Base-by-base conservation (phyloP, 2,113 vertebrate species). In the Festucalex cinctus region DNA sequence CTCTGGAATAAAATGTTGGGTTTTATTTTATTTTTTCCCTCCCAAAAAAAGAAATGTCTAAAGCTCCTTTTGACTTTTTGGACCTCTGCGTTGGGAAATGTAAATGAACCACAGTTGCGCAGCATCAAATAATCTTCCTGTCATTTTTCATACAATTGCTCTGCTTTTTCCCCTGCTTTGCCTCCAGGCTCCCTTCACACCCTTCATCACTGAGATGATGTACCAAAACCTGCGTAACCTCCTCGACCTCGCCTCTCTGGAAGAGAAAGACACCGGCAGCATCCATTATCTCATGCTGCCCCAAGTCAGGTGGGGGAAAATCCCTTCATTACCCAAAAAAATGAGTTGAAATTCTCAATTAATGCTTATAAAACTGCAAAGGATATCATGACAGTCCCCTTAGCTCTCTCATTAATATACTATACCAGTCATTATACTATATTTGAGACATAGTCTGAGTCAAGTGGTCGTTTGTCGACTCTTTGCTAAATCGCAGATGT, bases 211-310 rank as follows among this genome's bases (percentile, higher is more conserved):
- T 3, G 97, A 98, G 85, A 85, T 98, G 91, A 98, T 99, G 94
- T 98, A 97, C 87, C 97, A 98, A 91, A 99, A 98, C 79, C 91
- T 99, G 77, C 91, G 92, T 82, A 90, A 92, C 14, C 91, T 98
- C 83, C 92, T 98, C 12, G 94, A 98, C 82, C 94, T 95, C 0
- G 71, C 84, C 16, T 95, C 94, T 0, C 70, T 95, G 62, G 94
- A 93, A 71, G 95, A 98, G 44, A 98, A 96, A 85, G 95, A 96
- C 68, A 74, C 83, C 6, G 77, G 92, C 66, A 98, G 97, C 87
- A 98, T 99, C 80, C 97, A 99, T 88, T 98, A 98, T 91, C 95
- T 99, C 86, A 96, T 98, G 96, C 87, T 99, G 74, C 97, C 97
- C 24, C 94, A 91, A 74, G 92, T 93, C 86, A 94, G 94, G 96